phyloP scores from a whole-genome alignment of 2,888 invertebrate genomes.

The Crossocerus cetratus region DNA sequence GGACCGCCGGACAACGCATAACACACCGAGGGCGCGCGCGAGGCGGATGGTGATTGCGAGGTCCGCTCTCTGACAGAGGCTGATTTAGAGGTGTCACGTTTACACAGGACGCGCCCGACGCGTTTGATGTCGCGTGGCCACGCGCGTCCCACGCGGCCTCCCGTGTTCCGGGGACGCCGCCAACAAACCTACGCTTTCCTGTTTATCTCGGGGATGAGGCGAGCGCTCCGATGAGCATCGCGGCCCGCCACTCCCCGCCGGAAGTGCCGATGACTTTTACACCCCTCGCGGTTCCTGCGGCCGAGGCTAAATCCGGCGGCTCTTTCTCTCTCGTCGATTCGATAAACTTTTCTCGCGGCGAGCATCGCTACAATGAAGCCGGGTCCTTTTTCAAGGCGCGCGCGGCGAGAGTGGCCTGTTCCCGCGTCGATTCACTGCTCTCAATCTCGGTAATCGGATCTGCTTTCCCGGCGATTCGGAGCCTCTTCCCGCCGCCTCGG shows the following conservation, averaged over 20 bases:
- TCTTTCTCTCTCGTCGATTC: background rate
- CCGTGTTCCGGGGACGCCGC: conserved; percentile 44
- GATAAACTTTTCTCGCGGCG: background rate
- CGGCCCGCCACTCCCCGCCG: background rate
- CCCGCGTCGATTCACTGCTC: too few relatives aligned
- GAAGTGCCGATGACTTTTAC: conserved; percentile 6
- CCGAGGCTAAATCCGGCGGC: background rate
- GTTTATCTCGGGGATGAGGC: conserved; percentile 55
- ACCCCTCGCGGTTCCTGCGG: background rate
- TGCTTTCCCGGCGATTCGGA: too few relatives aligned
- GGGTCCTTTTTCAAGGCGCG: background rate
- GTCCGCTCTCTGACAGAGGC: conserved; percentile 46
- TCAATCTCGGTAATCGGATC: too few relatives aligned
- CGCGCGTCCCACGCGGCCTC: conserved; percentile 13
- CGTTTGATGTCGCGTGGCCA: conserved; percentile 29
- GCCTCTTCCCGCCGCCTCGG: too few relatives aligned
- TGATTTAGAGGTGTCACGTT: conserved; percentile 54
- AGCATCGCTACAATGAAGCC: background rate
- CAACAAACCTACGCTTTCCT: conserved; percentile 70
- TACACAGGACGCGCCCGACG: conserved; percentile 33
- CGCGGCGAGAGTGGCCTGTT: too few relatives aligned
- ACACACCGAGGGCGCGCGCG: too few relatives aligned
- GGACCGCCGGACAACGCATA: background rate
- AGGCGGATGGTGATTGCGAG: too few relatives aligned
- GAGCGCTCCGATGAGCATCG: conserved; percentile 54